Base-by-base conservation (phyloP, 2,113 vertebrate genomes). In the Elephas maximus region DNA sequence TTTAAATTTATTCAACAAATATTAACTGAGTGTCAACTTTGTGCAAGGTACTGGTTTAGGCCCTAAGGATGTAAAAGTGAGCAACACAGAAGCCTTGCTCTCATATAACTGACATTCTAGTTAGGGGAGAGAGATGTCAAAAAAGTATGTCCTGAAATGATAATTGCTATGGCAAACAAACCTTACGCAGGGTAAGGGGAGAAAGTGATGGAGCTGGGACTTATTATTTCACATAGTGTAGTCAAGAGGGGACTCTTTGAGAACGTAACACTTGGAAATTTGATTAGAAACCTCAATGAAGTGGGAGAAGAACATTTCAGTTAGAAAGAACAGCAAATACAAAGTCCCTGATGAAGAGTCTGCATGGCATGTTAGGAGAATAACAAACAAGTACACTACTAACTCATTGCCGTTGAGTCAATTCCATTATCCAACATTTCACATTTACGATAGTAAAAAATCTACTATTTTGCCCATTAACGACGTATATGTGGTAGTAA, bases 1-100 rank as follows among this genome's bases (percentile, higher is more conserved):
- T 79, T 82, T 95, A 90, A 65, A 91, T 30, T 89, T 80, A 79
- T 33, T 93, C 30, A 60, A 79, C 74, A 81, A 81, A 90, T 41
- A 83, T 3, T 78, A 90, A 89, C 15, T 51, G 30, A 81, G 5
- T 69, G 67, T 48, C 82, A 74, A 63, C 73, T 71, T n/a, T 24
- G 48, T 41, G 8, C 33, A 78, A 79, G n/a, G 44, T 14, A 45
- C 65, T 67, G 17, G n/a, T 48, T 91, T 90, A 57, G 28, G 41
- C 37, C 45, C 53, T 45, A 82, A 97, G 44, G 44, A 83, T 12
- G 0, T 6, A 78, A 30, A 30, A 48, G 37, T 30, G 5, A 57
- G 62, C 53, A 94, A 79, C 17, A 74, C 0, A 82, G 37, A 79
- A 74, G n/a, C 24, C 24, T 77, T 78, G 63, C 26, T 96, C 81